A percentile compares a stretch with the other conserved stretches of the same genome.
Evolutionary conservation across 2,888 invertebrate species (phyloP).

Genomic region (Archaeoteleia sp.): DNA sequence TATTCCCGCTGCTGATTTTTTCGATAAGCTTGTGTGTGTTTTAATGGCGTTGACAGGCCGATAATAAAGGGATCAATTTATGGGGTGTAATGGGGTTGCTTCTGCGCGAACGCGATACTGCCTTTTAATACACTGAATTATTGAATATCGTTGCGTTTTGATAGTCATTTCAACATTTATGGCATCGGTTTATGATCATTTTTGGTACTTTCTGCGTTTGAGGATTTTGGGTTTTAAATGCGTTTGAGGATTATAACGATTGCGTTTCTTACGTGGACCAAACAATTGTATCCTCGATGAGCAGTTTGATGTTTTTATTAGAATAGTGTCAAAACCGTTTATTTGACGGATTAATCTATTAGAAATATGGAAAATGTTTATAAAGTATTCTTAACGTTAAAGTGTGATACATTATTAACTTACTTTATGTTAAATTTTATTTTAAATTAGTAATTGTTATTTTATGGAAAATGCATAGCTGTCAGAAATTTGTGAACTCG

Average conservation of each 20-base stretch:
- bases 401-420: too few relatives aligned
- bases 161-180: conserved; percentile 34
- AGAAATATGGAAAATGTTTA: too few relatives aligned
- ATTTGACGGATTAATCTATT: too few relatives aligned
- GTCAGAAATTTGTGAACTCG: too few relatives aligned
- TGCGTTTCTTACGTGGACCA: conserved; percentile 33
- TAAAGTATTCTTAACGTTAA: too few relatives aligned
- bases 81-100: conserved; percentile 53
- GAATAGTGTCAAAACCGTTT: too few relatives aligned
- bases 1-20: conserved; percentile 40
- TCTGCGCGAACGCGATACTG: conserved; percentile 41
- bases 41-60: conserved; percentile 52
- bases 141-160: conserved; percentile 30
- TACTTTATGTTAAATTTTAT: too few relatives aligned
- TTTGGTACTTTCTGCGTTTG: conserved; percentile 29
- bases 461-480: too few relatives aligned
- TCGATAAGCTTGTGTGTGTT: conserved; percentile 51
- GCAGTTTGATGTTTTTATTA: too few relatives aligned
- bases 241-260: conserved; percentile 23
- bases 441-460: too few relatives aligned
- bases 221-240: conserved; percentile 27
- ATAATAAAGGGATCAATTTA: conserved; percentile 54
- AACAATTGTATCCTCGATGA: too few relatives aligned
- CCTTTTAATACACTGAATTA: conserved; percentile 49
- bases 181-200: conserved; percentile 33